Evolutionary conservation across 2,797 vertebrate species (phyloP).

Genomic region (Diplodus sargus): DNA sequence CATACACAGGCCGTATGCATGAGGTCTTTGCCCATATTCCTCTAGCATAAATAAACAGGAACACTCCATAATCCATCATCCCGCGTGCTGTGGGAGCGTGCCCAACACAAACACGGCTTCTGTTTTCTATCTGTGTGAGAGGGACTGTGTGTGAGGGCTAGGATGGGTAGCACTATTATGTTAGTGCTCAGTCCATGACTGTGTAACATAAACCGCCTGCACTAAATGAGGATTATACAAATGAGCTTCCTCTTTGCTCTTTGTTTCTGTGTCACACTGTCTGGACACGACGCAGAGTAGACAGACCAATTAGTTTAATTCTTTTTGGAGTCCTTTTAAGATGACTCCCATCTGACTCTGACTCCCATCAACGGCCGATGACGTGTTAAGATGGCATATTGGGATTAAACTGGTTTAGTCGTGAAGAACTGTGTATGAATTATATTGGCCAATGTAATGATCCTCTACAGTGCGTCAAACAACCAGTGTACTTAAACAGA

Average conservation of each 20-base stretch:
- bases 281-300: conserved; percentile 33
- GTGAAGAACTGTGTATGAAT: conserved; percentile 18
- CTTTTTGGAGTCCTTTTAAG: conserved; percentile 14
- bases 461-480: conserved; percentile 17
- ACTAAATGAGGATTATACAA: conserved; percentile 79
- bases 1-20: conserved; percentile 66
- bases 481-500: conserved; percentile 10
- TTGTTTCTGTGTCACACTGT: conserved; percentile 48
- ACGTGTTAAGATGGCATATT: not conserved
- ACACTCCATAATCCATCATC: conserved; percentile 85
- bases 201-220: conserved; percentile 75
- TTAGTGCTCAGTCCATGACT: conserved; percentile 68
- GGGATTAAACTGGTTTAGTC: not conserved
- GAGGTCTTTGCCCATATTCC: conserved; percentile 71
- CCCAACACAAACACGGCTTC: conserved; percentile 85
- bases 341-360: conserved; percentile 18
- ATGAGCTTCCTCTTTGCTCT: conserved; percentile 69
- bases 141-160: conserved; percentile 64
- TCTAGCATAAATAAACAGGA: conserved; percentile 87
- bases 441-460: conserved; percentile 16
- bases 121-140: conserved; percentile 84
- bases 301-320: conserved; percentile 25
- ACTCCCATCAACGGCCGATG: not conserved
- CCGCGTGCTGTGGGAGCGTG: conserved; percentile 73
- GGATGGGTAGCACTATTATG: conserved; percentile 70